Evolutionary conservation across 2,888 invertebrate genomes (phyloP).

Genomic region (Atrina japonica): DNA sequence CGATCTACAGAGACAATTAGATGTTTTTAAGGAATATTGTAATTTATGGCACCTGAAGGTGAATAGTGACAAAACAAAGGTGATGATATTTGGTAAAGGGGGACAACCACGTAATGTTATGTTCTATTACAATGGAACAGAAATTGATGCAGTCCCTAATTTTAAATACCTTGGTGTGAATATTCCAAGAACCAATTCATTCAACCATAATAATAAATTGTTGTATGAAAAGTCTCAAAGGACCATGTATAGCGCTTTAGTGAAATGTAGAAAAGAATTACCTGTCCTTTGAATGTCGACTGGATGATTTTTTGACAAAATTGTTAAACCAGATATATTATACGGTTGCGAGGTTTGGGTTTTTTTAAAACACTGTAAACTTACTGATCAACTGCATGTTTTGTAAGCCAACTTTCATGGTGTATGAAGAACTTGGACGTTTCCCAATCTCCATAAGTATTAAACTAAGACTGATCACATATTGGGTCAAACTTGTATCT

Average conservation of each 20-base stretch:
- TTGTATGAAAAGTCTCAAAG: no score
- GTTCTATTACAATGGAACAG: not conserved
- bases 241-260: no score
- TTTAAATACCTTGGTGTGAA: no score
- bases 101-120: not conserved
- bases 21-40: constrained; percentile 1
- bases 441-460: not conserved
- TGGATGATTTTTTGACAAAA: not conserved
- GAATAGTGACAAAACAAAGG: constrained; percentile 1
- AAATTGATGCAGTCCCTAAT: not conserved
- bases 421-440: not conserved
- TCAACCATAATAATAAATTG: no score
- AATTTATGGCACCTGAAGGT: no score
- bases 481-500: not conserved
- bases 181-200: no score
- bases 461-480: not conserved
- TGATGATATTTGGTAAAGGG: constrained; percentile 7
- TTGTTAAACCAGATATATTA: not conserved
- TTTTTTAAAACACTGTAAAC: constrained; percentile 2
- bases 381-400: constrained; percentile 5
- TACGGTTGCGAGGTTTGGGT: constrained; percentile 1
- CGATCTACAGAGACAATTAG: constrained; percentile 1
- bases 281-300: not conserved
- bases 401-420: constrained; percentile 10
- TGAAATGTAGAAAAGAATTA: not conserved